Conservation (phyloP, 2,797 vertebrate genomes). For the Otus scops region DNA sequence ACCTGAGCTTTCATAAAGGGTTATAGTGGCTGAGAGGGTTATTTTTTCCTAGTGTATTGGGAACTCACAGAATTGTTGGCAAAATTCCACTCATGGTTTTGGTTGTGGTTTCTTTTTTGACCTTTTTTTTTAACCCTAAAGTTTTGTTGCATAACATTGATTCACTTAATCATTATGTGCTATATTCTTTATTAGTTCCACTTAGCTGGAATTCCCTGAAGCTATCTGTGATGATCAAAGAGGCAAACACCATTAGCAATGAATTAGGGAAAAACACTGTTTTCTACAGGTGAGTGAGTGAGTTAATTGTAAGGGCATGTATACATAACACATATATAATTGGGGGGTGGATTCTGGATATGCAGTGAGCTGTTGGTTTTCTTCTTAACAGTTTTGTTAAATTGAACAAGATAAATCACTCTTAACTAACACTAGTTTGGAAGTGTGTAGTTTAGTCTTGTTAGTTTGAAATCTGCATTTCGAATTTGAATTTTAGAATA, state of each 20-base stretch:
- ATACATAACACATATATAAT: not conserved
- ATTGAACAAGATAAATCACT: not conserved
- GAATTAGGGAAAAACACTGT: conserved; percentile 83
- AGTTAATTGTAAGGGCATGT: not conserved
- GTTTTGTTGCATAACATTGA: not conserved
- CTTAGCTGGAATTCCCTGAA: conserved; percentile 91
- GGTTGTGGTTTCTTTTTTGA: not conserved
- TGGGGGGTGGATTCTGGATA: not conserved
- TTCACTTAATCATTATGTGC: not conserved
- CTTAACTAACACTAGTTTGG: not conserved
- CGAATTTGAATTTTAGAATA: not conserved
- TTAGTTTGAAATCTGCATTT: not conserved
- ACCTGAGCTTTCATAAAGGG: not conserved
- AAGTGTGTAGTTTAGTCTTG: not conserved
- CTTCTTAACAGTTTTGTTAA: not conserved
- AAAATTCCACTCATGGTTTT: not conserved
- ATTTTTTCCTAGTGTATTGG: not conserved
- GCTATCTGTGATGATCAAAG: conserved; percentile 93
- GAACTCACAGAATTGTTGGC: not conserved
- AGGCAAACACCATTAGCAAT: conserved; percentile 90
- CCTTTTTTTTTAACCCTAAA: not conserved
- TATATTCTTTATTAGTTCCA: conserved; percentile 66
- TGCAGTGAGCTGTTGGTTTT: not conserved
- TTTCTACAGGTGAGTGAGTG: conserved; percentile 83
- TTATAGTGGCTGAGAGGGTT: not conserved